Conservation (phyloP, 2,113 vertebrate genomes). For the Mandrillus leucophaeus region DNA sequence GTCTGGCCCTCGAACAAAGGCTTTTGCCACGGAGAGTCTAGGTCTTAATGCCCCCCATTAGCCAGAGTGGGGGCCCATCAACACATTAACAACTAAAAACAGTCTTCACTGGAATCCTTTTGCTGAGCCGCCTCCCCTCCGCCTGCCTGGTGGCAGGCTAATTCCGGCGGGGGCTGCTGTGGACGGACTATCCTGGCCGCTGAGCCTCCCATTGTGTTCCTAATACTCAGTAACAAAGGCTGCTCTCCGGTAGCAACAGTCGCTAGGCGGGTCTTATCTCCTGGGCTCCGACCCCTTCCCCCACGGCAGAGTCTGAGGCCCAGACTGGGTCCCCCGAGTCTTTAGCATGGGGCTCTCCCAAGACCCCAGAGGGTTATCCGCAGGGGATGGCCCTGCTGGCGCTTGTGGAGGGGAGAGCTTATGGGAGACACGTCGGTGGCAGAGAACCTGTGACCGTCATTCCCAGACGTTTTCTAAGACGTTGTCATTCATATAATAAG, state of each 20-base stretch:
- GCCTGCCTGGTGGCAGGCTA: neutral
- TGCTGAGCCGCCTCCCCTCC: conserved; percentile 4
- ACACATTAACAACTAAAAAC: conserved; percentile 42
- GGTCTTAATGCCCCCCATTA: conserved; percentile 1
- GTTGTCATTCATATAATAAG: neutral
- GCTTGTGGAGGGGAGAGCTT: neutral
- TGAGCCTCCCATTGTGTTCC: conserved; percentile 67
- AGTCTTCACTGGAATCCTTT: conserved; percentile 48
- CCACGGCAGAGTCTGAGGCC: conserved; percentile 7
- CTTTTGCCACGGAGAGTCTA: neutral
- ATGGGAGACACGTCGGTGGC: accelerated
- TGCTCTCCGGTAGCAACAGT: conserved; percentile 54
- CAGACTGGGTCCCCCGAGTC: neutral
- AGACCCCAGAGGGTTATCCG: neutral
- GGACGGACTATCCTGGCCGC: conserved; percentile 28
- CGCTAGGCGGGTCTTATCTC: conserved; percentile 63
- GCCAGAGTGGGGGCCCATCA: conserved; percentile 23
- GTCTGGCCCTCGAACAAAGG: conserved; percentile 64
- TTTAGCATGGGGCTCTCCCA: neutral
- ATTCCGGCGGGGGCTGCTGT: conserved; percentile 46
- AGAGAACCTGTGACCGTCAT: accelerated
- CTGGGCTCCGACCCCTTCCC: conserved; percentile 58
- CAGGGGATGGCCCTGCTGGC: neutral
- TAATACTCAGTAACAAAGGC: conserved; percentile 63
- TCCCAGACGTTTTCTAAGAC: neutral